Evolutionary conservation across 1,140 invertebrate species (phyloP), one percentile per base, ranked within the genome.

Genomic region (Drosophila leontia): DNA sequence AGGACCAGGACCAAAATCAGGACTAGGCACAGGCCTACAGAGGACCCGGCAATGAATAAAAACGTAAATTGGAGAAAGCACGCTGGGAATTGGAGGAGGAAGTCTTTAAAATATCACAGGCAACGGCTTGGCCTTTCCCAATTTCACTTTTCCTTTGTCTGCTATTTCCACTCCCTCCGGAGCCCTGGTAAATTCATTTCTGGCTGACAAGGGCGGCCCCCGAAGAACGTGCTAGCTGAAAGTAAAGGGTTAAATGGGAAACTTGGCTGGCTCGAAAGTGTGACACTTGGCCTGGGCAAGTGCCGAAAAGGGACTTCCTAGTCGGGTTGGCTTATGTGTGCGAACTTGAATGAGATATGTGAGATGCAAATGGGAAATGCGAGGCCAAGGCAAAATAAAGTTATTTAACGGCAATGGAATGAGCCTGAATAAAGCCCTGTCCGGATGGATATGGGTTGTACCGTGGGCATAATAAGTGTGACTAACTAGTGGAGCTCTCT

Each of bases 51-150:
- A 26, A 37, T 71, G 42, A 57, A 69, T 70, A 29, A 68, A 71
- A 39, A 48, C 64, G 68, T 58, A 70, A 69, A 71, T 71, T 71
- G 64, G n/a, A 34, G 68, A 69, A 68, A 69, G 35, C 42, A 35
- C n/a, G 13, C 26, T 57, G 39, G 39, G 19, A 47, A 55, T 45
- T 13, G 42, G 29, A 19, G 35, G 42, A 56, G 63, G 50, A 71
- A 35, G 69, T 71, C 69, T 72, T 59, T 58, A 71, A 59, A 72
- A 58, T 42, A 72, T 72, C 51, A 35, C 35, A 50, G 61, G 23
- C 58, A 26, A 47, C 41, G 62, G 63, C 41, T 26, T 29, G 41
- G 53, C 32, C 67, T 26, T 26, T 58, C 15, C 50, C 42, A 59
- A 72, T 23, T 58, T 58, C 7, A 29, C 51, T 48, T 50, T 35